phyloP scores from a whole-genome alignment of 2,888 invertebrate species.

The Rugalucina vietnamica region DNA sequence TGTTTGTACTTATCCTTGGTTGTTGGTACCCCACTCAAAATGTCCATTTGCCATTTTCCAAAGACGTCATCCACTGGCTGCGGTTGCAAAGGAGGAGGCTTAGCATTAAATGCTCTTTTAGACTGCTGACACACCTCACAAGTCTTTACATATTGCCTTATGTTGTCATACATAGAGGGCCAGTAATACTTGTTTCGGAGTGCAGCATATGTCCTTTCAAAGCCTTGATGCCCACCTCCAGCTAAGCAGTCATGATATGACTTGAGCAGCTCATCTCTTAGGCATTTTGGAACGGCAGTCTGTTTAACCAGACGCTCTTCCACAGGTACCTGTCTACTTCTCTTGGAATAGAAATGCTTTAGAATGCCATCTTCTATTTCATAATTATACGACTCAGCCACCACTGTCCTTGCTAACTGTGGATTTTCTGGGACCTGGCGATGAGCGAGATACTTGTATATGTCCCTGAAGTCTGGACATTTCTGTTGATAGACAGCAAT shows the following conservation, averaged over 20 bases:
- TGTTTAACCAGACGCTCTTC: slow-evolving; percentile 14
- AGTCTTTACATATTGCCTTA: slow-evolving; percentile 36
- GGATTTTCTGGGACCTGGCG: slow-evolving; percentile 11
- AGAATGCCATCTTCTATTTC: slow-evolving; percentile 7
- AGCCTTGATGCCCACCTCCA: slow-evolving; percentile 58
- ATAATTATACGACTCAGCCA: slow-evolving; percentile 11
- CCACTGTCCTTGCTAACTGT: background rate
- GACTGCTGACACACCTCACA: slow-evolving; percentile 53
- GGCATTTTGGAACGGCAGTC: slow-evolving; percentile 22
- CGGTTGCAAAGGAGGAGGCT: slow-evolving; percentile 46
- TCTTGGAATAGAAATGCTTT: slow-evolving; percentile 2
- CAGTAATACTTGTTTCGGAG: slow-evolving; percentile 55
- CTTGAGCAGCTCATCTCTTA: slow-evolving; percentile 41
- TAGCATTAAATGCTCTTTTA: slow-evolving; percentile 32
- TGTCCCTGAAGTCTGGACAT: slow-evolving; percentile 6
- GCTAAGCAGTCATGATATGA: slow-evolving; percentile 52
- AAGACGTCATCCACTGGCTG: slow-evolving; percentile 28
- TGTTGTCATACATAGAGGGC: slow-evolving; percentile 56
- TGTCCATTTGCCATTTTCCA: slow-evolving; percentile 53
- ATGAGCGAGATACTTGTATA: slow-evolving; percentile 16
- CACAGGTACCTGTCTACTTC: background rate
- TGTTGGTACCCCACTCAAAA: slow-evolving; percentile 43
- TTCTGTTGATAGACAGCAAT: background rate
- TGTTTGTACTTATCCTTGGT: slow-evolving; percentile 51
- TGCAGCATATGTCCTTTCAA: slow-evolving; percentile 56